Conservation (phyloP, 2,888 invertebrate species). For the Microplitis manilae region DNA sequence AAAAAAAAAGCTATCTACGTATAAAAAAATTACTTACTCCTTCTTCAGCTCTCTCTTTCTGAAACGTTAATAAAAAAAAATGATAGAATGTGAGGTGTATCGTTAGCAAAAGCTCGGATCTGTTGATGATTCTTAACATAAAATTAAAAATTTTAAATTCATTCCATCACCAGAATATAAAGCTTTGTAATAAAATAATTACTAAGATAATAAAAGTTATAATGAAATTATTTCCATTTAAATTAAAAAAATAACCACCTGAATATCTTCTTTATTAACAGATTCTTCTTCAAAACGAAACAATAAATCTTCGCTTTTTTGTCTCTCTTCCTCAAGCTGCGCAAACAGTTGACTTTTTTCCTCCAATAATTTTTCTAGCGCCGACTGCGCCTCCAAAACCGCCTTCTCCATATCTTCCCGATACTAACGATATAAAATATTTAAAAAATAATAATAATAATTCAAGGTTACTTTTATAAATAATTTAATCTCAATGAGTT, state of each 20-base stretch:
- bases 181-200: background rate
- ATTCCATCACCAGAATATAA: constrained; percentile 31
- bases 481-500: background rate
- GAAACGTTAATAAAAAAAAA: constrained; percentile 65
- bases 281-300: constrained; percentile 94
- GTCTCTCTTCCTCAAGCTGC: constrained; percentile 83
- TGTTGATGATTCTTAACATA: constrained; percentile 15
- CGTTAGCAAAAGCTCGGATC: constrained; percentile 52
- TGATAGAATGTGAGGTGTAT: constrained; percentile 55
- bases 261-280: constrained; percentile 89
- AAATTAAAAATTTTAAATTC: background rate
- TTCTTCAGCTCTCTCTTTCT: constrained; percentile 72
- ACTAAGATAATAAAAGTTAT: background rate
- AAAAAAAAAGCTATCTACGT: too few relatives aligned
- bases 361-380: constrained; percentile 72
- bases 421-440: constrained; percentile 65
- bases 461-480: background rate
- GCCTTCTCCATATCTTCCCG: constrained; percentile 75
- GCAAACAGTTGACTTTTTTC: constrained; percentile 72
- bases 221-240: background rate
- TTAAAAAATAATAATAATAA: constrained; percentile 17
- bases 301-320: constrained; percentile 90
- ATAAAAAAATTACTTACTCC: constrained; percentile 71
- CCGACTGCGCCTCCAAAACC: constrained; percentile 75
- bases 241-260: constrained; percentile 75